These are phyloP conservation scores for Pseudorasbora parva DNA, from an alignment of 2,113 vertebrate genomes.

Conservation along the genomic window DNA sequence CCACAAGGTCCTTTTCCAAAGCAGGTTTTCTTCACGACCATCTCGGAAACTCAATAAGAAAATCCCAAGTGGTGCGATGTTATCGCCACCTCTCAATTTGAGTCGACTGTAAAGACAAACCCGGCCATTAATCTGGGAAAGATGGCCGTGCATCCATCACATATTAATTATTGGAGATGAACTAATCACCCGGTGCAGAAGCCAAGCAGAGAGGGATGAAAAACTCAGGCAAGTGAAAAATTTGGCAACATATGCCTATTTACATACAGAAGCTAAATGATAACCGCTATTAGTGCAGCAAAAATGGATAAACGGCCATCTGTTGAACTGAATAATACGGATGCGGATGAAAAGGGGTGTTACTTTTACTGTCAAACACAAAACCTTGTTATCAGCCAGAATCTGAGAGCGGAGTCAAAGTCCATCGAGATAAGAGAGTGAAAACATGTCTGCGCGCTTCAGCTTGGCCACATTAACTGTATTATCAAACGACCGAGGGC, in stretches of 20 bases:
- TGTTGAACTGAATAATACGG: slow-evolving; percentile 57
- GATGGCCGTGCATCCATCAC: slow-evolving; percentile 57
- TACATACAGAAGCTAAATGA: slow-evolving; percentile 59
- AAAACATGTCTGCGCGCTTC: slow-evolving; percentile 40
- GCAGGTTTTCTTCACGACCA: slow-evolving; percentile 2
- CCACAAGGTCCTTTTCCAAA: slow-evolving; percentile 45
- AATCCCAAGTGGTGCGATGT: slow-evolving; percentile 45
- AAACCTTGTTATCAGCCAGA: slow-evolving; percentile 41
- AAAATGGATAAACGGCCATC: slow-evolving; percentile 58
- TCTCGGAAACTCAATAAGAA: slow-evolving; percentile 48
- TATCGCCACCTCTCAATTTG: slow-evolving; percentile 49
- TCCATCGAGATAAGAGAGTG: slow-evolving; percentile 44
- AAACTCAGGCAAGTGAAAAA: slow-evolving; percentile 52
- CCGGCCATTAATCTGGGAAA: slow-evolving; percentile 55
- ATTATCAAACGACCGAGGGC: slow-evolving; percentile 52
- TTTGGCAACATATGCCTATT: slow-evolving; percentile 58
- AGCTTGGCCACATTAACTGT: slow-evolving; percentile 35
- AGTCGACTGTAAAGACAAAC: slow-evolving; percentile 38
- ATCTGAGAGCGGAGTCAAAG: slow-evolving; percentile 52
- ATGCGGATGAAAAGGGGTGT: slow-evolving; percentile 37
- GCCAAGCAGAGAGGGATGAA: slow-evolving; percentile 44
- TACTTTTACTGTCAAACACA: slow-evolving; percentile 53
- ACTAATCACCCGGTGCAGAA: slow-evolving; percentile 56
- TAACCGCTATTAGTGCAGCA: slow-evolving; percentile 60
- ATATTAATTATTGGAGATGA: slow-evolving; percentile 60